Percentiles rank a stretch among this genome's conserved stretches.
phyloP scores from a whole-genome alignment of 1,140 invertebrate genomes.

The Trichonephila clavata region DNA sequence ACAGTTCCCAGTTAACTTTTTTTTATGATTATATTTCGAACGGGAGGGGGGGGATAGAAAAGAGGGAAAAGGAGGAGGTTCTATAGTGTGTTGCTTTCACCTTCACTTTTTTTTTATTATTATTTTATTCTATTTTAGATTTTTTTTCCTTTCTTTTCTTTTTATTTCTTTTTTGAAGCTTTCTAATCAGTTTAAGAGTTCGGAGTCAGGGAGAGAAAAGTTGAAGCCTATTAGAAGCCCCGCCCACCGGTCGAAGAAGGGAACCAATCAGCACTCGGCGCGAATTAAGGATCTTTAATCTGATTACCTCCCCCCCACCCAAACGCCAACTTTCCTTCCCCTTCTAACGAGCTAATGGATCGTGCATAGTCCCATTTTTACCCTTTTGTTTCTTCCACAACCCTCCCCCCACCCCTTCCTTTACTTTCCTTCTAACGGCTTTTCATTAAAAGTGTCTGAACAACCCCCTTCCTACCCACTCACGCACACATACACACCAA shows the following conservation, averaged over 20 bases:
- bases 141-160: not conserved
- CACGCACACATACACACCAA: not conserved
- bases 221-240: conserved; percentile 74
- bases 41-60: not conserved
- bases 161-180: conserved; percentile 36
- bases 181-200: conserved; percentile 75
- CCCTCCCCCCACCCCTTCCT: not conserved
- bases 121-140: conserved; percentile 44
- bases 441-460: conserved; percentile 65
- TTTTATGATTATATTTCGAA: conserved; percentile 71
- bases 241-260: conserved; percentile 39
- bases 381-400: conserved; percentile 62
- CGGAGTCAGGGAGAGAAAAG: conserved; percentile 56
- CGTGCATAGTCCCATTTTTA: conserved; percentile 66
- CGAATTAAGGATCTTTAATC: conserved; percentile 74
- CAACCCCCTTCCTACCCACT: not conserved
- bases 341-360: conserved; percentile 74
- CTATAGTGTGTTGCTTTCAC: conserved; percentile 9
- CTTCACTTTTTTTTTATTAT: not conserved
- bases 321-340: not conserved
- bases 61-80: not conserved
- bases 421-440: not conserved
- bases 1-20: conserved; percentile 72
- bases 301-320: conserved; percentile 45
- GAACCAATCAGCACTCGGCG: conserved; percentile 53